Evolutionary conservation across 1,140 invertebrate species (phyloP), one percentile per base, ranked within the genome.

Genomic region (Dendroctonus valens): DNA sequence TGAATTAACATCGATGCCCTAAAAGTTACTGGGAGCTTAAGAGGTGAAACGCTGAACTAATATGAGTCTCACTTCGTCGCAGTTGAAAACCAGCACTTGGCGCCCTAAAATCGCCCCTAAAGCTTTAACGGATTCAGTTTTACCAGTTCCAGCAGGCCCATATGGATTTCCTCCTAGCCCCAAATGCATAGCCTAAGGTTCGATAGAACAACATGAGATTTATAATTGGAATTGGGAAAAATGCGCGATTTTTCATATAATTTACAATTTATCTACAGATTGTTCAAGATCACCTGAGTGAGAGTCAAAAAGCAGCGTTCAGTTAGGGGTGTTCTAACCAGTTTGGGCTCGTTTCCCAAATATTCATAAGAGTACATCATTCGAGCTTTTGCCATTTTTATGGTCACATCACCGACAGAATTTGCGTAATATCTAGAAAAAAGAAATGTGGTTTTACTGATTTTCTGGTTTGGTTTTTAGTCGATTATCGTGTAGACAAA

Each of bases 311-410:
- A 99, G 78, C 96, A 98, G 76, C 95, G 93, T 77, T 98, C 95
- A 3, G 95, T 97, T 12, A 98, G 82, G 14, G 92, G 89, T 0
- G 96, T 98, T 74, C 95, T 88, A 0, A 98, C 96, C 59, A 99
- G 83, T 81, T 94, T 94, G 49, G 89, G 87, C 46, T 88, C 87
- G 80, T 94, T 92, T 14, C 97, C 97, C 75, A 99, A 91, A 79
- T 99, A 99, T 79, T 99, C 98, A 80, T 95, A 99, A 6, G 94
- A 92, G 77, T 99, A 99, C 41, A 90, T 83, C 82, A 99, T 96
- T 81, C 94, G 86, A 4, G 96, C 92, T 77, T 94, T 90, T 4
- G 92, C 96, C 88, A 88, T 91, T 78, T 83, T 85, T 11, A 90
- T 81, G 11, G 84, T 77, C 4, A 89, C 81, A 65, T 83, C 82